These are phyloP conservation scores for Naso thynnoides DNA, from an alignment of 2,797 vertebrate genomes.

Conservation along the genomic window DNA sequence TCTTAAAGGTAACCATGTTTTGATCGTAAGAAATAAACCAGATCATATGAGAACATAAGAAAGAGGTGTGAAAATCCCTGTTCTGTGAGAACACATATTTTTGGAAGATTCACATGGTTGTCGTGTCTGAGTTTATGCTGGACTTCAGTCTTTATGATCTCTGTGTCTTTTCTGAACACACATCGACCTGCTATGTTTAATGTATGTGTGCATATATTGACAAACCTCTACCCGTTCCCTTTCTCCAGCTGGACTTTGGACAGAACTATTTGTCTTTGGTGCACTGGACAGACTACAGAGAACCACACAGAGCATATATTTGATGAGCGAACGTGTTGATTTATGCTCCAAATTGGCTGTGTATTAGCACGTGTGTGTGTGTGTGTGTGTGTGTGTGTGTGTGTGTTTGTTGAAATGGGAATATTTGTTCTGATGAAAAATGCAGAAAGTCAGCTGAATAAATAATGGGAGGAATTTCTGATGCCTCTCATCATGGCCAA, in stretches of 20 bases:
- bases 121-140: conserved; percentile 48
- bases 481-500: conserved; percentile 84
- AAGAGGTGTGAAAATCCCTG: neutral
- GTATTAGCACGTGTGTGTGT: conserved; percentile 33
- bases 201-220: conserved; percentile 82
- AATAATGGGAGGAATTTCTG: conserved; percentile 87
- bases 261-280: conserved; percentile 82
- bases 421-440: conserved; percentile 90
- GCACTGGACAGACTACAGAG: conserved; percentile 79
- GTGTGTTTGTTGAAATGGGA: conserved; percentile 85
- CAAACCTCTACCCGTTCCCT: conserved; percentile 60
- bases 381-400: conserved; percentile 51
- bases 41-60: conserved; percentile 1
- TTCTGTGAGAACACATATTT: neutral
- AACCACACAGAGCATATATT: conserved; percentile 82
- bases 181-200: conserved; percentile 75
- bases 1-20: neutral
- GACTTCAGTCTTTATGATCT: conserved; percentile 66
- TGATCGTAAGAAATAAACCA: neutral
- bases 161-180: conserved; percentile 67
- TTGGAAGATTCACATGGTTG: conserved; percentile 17
- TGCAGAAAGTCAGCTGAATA: conserved; percentile 87
- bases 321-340: conserved; percentile 83
- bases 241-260: conserved; percentile 78
- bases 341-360: conserved; percentile 80